Evolutionary conservation across 2,888 invertebrate species (phyloP), one percentile per base, ranked within the genome.

Genomic region (Aquatica leii): DNA sequence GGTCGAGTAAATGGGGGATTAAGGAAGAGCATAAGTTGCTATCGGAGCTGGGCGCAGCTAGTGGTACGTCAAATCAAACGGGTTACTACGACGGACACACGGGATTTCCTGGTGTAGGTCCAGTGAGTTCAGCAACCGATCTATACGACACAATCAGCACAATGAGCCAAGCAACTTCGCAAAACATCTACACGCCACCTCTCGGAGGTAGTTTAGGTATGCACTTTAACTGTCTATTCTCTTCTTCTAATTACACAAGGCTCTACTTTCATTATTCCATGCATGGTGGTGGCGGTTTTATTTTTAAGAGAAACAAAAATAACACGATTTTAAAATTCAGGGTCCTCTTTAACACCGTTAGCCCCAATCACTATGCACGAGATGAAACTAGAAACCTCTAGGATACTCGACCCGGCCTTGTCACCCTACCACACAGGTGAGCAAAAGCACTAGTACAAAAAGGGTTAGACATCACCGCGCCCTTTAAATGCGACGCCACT

Each of bases 1-100:
- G 94, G 86, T 91, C 94, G 69, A 88, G 89, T 68, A 95, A 95
- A 84, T 94, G 94, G 94, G 92, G 92, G 82, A 90, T 94, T 78
- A 94, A 95, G 82, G 94, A 95, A 81, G 94, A 94, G 79, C 93
- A 94, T 84, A 94, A 94, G 82, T 83, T 94, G 53, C 83, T 94
- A 68, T 93, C 93, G 50, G 94, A 94, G 80, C 85, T 94, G 49
- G 92, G 92, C 21, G 86, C 86, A 69, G 83, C 85, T 37, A 85
- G 85, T 52, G 84, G 83, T 14, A 70, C 71, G 81, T 81, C 82
- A 18, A 80, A 75, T 65, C 77, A 73, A 68, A 74, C 78, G 69
- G 82, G 82, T 49, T 86, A 85, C 75, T 86, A 90, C 43, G 90
- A 90, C 66, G 78, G 84, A 5, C 83, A 87, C 74, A 85, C 78